phyloP scores from a whole-genome alignment of 1,140 invertebrate genomes.

The Leptinotarsa texana region DNA sequence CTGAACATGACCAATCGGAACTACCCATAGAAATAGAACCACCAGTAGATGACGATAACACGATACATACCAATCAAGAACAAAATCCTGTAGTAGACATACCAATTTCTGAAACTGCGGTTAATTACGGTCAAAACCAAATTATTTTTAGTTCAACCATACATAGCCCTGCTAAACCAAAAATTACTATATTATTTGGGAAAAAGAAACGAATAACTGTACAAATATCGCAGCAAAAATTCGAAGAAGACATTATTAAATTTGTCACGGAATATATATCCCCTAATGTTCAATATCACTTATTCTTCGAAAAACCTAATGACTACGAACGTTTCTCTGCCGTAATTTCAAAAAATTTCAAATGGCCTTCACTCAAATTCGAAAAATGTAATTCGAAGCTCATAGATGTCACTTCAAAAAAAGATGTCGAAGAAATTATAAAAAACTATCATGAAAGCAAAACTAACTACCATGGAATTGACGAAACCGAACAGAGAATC shows the following conservation, averaged over 20 bases:
- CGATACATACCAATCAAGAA: not conserved
- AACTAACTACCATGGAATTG: slow-evolving; percentile 29
- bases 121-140: not conserved
- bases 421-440: not conserved
- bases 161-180: too few relatives aligned
- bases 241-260: too few relatives aligned
- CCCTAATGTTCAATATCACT: too few relatives aligned
- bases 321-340: slow-evolving; percentile 24
- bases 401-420: slow-evolving; percentile 13
- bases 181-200: too few relatives aligned
- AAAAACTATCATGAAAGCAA: slow-evolving; percentile 31
- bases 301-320: slow-evolving; percentile 29
- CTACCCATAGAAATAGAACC: not conserved
- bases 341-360: slow-evolving; percentile 16
- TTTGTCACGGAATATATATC: too few relatives aligned
- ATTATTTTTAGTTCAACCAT: not conserved
- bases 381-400: slow-evolving; percentile 19
- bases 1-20: too few relatives aligned
- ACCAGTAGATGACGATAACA: not conserved
- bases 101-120: not conserved
- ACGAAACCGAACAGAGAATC: slow-evolving; percentile 26
- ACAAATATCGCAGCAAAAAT: too few relatives aligned
- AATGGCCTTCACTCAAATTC: slow-evolving; percentile 16
- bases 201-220: too few relatives aligned
- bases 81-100: not conserved